phyloP scores from a whole-genome alignment of 2,113 vertebrate species.

The Xenopus borealis region DNA sequence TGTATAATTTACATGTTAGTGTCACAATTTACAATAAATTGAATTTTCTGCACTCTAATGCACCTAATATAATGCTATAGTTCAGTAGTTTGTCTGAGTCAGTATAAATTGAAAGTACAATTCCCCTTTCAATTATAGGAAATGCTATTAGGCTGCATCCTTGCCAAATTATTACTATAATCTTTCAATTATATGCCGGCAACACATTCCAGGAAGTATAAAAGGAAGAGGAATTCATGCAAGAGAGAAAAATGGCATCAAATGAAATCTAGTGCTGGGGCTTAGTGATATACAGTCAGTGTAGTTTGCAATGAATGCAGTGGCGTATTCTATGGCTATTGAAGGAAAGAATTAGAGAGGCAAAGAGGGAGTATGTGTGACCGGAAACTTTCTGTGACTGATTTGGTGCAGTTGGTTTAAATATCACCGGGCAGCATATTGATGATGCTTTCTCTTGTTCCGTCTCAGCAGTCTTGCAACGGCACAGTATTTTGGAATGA shows the following conservation, averaged over 20 bases:
- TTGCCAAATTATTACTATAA: conserved; percentile 41
- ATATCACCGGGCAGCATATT: conserved; percentile 35
- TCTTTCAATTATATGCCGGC: conserved; percentile 38
- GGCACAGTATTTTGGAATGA: background rate
- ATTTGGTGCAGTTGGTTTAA: conserved; percentile 17
- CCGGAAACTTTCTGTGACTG: conserved; percentile 20
- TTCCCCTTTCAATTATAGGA: conserved; percentile 45
- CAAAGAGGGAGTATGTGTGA: background rate
- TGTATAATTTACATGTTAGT: conserved; percentile 33
- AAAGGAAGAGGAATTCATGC: conserved; percentile 35
- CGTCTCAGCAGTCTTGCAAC: conserved; percentile 20
- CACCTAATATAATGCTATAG: conserved; percentile 33
- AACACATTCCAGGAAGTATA: conserved; percentile 23
- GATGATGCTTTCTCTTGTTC: conserved; percentile 15
- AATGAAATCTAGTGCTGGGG: background rate
- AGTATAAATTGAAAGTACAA: conserved; percentile 40
- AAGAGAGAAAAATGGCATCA: conserved; percentile 14
- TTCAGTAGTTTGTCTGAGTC: conserved; percentile 42
- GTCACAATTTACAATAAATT: conserved; percentile 28
- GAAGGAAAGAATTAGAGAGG: background rate
- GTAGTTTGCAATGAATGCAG: background rate
- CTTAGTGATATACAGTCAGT: conserved; percentile 1
- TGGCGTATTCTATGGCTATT: background rate
- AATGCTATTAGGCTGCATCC: conserved; percentile 42
- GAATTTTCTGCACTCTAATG: conserved; percentile 27